Base-by-base conservation (phyloP, 2,113 vertebrate species). In the Calidris pugnax region DNA sequence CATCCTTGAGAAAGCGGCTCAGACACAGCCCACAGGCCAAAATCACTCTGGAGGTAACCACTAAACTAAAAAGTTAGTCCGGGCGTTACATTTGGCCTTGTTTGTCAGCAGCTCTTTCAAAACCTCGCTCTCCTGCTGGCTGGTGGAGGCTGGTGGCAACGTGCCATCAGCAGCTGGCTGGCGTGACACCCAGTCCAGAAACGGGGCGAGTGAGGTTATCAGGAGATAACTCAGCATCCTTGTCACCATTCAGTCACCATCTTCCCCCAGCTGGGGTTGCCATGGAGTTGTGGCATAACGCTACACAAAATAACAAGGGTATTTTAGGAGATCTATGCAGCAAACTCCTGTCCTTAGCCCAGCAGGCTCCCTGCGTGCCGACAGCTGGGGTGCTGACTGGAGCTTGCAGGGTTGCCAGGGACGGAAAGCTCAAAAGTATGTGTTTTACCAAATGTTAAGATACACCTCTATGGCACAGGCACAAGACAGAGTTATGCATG, bases 311-410 rank as follows among this genome's bases (percentile, higher is more conserved):
- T 89, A 95, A 56, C 92, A 68, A 37, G 0, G 37, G 87, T 96
- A 97, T 98, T 97, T 96, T 96, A 93, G 80, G 95, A 97, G 78
- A 96, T 71, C 83, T 96, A 95, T 94, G 89, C 75, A 63, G 43
- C 27, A 43, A 86, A 88, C 73, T 94, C 82, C 41, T 93, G 79
- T 73, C 33, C 84, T 66, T 59, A 78, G 67, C 89, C 37, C 27
- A 62, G 26, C 11, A 51, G 41, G 39, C 30, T 88, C 63, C 47
- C 60, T 47, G 18, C 28, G 47, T 69, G 55, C 60, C 47, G 35
- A 78, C 51, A 67, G n/a, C 60, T 63, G 48, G 39, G 77, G 59
- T 55, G 67, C 48, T 62, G 78, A 68, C 39, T n/a, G 51, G 23
- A 80, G 39, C 48, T 80, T 81, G 69, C 75, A 95, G 51, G 11